A percentile compares a stretch with the other conserved stretches of the same genome.
Conservation (phyloP, 2,797 vertebrate genomes). For the Sebastes iracundus region DNA sequence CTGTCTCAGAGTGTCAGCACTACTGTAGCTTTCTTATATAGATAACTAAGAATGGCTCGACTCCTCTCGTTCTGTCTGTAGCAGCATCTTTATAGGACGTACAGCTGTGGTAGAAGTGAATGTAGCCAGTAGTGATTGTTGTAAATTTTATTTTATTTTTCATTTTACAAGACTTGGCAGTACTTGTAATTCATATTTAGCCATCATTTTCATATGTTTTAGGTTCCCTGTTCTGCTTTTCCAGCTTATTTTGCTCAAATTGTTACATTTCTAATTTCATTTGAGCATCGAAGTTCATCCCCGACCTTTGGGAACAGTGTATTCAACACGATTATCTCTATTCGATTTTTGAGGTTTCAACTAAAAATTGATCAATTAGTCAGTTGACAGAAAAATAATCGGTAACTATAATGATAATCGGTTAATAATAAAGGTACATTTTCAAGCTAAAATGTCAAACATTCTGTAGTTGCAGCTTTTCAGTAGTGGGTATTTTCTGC, state of each 20-base stretch:
- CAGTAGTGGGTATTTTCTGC: neutral
- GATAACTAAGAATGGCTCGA: neutral
- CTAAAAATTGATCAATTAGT: neutral
- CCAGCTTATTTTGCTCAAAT: neutral
- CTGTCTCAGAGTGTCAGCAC: neutral
- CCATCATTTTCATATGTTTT: neutral
- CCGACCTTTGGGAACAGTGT: neutral
- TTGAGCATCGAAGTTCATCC: neutral
- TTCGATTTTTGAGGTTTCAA: neutral
- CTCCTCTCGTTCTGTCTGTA: too few species aligned
- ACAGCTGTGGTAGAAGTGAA: neutral
- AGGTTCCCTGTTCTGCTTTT: neutral
- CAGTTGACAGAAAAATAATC: neutral
- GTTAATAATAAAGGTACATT: neutral
- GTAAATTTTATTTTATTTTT: neutral
- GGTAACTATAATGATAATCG: neutral
- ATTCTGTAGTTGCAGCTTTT: neutral
- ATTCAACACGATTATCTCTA: neutral
- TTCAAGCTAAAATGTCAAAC: neutral
- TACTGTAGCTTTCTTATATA: neutral
- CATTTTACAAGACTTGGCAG: neutral
- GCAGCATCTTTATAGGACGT: neutral
- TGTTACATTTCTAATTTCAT: neutral
- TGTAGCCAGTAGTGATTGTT: accelerated
- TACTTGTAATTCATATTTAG: accelerated